A percentile compares a stretch with the other conserved stretches of the same genome.
These are phyloP conservation scores for Halcyon smyrnensis DNA, from an alignment of 2,797 vertebrate genomes.

Conservation along the genomic window DNA sequence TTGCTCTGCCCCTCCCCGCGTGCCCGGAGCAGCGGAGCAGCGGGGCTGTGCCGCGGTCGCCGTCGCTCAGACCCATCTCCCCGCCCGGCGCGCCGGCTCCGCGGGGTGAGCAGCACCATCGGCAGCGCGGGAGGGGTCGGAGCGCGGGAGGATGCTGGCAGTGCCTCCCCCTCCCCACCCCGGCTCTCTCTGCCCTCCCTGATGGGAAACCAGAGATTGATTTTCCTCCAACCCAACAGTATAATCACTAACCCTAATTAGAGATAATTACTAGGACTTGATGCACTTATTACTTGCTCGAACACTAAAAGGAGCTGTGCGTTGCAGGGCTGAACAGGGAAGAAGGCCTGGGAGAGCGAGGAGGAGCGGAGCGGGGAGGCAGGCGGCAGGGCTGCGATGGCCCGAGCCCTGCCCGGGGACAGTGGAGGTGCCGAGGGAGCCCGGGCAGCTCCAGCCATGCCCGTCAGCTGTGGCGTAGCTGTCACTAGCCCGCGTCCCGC, in stretches of 20 bases:
- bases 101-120: neutral
- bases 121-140: neutral
- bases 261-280: conserved; percentile 98
- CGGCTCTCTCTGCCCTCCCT: conserved; percentile 84
- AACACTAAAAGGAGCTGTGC: conserved; percentile 85
- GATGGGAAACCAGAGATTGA: conserved; percentile 91
- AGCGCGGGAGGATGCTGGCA: neutral
- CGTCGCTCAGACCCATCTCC: fast-evolving
- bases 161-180: neutral
- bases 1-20: neutral
- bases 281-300: conserved; percentile 94
- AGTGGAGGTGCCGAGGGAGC: neutral
- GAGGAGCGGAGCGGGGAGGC: neutral
- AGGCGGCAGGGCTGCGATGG: neutral
- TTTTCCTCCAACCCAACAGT: conserved; percentile 94
- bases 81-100: neutral
- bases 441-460: neutral
- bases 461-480: neutral
- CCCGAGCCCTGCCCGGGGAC: neutral
- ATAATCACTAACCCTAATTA: conserved; percentile 99
- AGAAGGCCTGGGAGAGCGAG: neutral
- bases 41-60: fast-evolving
- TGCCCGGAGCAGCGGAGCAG: fast-evolving
- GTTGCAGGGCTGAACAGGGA: neutral
- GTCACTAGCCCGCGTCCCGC: neutral